These are phyloP conservation scores for Lophius piscatorius DNA, from an alignment of 2,113 vertebrate genomes.

Conservation along the genomic window DNA sequence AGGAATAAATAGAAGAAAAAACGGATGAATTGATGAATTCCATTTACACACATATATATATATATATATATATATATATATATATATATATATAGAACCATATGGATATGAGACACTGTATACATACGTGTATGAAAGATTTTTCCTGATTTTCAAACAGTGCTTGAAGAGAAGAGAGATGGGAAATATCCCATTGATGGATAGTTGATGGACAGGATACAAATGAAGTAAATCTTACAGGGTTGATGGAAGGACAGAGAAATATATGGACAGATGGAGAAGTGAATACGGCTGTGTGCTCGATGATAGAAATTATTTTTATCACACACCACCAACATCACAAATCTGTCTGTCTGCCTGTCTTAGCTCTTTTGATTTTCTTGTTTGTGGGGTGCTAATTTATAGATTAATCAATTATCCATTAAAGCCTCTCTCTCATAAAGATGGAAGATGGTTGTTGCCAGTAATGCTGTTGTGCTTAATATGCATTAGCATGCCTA, in stretches of 20 bases:
- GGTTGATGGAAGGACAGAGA: conserved; percentile 9
- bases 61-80: too few species aligned
- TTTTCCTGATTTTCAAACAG: not conserved
- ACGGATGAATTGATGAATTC: not conserved
- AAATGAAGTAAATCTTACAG: not conserved
- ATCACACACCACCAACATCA: conserved; percentile 17
- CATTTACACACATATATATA: too few species aligned
- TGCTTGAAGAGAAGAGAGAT: not conserved
- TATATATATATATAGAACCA: too few species aligned
- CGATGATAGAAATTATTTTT: conserved; percentile 2
- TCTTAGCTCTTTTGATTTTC: conserved; percentile 70
- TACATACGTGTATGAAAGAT: conserved; percentile 6
- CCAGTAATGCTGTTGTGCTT: conserved; percentile 66
- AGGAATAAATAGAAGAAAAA: not conserved
- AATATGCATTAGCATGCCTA: conserved; percentile 69
- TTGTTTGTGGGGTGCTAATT: conserved; percentile 73
- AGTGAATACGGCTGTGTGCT: conserved; percentile 18
- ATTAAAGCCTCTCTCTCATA: conserved; percentile 71
- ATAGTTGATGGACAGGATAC: not conserved
- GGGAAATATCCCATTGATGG: not conserved
- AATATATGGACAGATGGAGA: conserved; percentile 18
- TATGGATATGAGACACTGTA: not conserved
- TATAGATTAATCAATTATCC: conserved; percentile 78
- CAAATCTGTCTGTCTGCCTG: conserved; percentile 49
- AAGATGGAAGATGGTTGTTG: conserved; percentile 64